Base-by-base conservation (phyloP, 2,113 vertebrate species). In the Hypocryptadius cinnamomeus region DNA sequence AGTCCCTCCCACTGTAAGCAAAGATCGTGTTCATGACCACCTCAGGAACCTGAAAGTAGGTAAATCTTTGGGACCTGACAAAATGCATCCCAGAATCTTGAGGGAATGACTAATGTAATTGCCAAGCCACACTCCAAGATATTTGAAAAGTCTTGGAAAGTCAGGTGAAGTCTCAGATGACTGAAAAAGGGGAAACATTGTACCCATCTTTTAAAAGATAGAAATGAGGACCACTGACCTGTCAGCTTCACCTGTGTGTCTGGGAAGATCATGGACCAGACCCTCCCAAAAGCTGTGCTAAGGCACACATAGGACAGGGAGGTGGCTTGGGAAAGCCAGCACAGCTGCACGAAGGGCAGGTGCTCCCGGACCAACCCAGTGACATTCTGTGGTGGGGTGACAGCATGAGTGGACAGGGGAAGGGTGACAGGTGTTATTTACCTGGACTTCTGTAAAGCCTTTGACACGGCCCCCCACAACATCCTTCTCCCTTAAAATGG, bases 281-380 rank as follows among this genome's bases (percentile, higher is more conserved):
- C 13, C 12, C 6, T 30, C 31, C 4, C 6, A 71, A 2, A 61
- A 31, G 31, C 11, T 53, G 16, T 71, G 31, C 33, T 35, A 71
- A 51, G 33, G 33, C 56, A 51, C 23, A 28, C 0, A 0, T 10
- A 20, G 37, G 19, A 51, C 25, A 71, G 37, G 33, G 2, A 44
- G 3, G 5, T 40, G 15, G 2, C 20, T 42, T 0, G 0, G 21
- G 45, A 15, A 47, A 51, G 37, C 6, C 12, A 15, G 31, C 54
- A 30, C 1, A 0, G 37, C 15, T 42, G 24, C 15, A 82, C 37
- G 30, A 42, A 24, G 45, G 24, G 54, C 37, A 51, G 3, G 8
- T 42, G 31, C 37, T 69, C 42, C 7, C 11, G 8, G 42, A 48
- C 4, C 9, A n/a, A 23, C 6, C 5, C 30, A n/a, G 18, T n/a